phyloP scores from a whole-genome alignment of 2,797 vertebrate genomes.

The Threskiornis aethiopicus region DNA sequence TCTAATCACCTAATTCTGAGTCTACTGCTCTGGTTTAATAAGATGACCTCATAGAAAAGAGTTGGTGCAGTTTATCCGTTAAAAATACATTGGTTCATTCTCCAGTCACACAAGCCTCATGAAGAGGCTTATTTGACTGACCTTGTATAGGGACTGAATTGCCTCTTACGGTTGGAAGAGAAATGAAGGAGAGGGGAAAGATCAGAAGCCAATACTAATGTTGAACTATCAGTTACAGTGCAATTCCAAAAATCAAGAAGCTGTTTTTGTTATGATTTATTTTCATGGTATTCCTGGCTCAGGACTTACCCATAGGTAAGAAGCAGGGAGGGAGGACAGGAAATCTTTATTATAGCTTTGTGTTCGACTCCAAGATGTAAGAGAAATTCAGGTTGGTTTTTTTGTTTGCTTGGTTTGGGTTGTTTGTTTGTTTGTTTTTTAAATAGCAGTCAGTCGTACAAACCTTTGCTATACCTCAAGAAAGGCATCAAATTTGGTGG shows the following conservation, averaged over 20 bases:
- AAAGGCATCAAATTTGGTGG: neutral
- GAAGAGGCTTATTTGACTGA: slow-evolving; percentile 30
- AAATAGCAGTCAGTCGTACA: neutral
- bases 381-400: slow-evolving; percentile 1
- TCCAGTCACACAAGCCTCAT: neutral
- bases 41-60: neutral
- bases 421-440: neutral
- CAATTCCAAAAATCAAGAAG: neutral
- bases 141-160: neutral
- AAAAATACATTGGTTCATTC: neutral
- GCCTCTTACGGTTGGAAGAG: neutral
- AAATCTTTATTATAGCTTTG: neutral
- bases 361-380: neutral
- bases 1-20: neutral
- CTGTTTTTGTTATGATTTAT: neutral
- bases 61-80: neutral
- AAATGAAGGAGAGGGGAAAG: neutral
- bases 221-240: neutral
- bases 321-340: neutral
- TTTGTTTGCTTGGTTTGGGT: neutral
- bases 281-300: neutral
- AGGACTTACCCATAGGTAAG: neutral
- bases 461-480: neutral
- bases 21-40: neutral
- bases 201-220: neutral